Conservation (phyloP, 2,113 vertebrate genomes). For the Mandrillus leucophaeus region DNA sequence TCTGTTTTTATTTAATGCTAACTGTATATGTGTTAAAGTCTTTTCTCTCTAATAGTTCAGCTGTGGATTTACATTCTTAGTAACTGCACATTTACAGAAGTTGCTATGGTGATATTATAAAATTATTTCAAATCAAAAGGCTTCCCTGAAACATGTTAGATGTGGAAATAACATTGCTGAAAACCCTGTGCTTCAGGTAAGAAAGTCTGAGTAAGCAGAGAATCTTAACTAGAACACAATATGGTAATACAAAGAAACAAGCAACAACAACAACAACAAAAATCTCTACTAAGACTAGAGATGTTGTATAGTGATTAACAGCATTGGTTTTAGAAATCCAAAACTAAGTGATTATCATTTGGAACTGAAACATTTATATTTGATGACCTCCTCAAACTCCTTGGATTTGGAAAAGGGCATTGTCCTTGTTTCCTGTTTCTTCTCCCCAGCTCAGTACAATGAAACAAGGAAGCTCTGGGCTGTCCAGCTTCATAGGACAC, state of each 20-base stretch:
- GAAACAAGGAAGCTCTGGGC: not conserved
- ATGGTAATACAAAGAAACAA: not conserved
- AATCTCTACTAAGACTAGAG: not conserved
- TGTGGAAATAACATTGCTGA: constrained; percentile 36
- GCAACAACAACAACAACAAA: not conserved
- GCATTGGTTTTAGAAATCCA: not conserved
- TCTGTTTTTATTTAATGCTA: constrained; percentile 35
- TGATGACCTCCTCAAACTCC: not conserved
- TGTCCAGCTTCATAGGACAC: not conserved
- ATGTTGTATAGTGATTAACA: not conserved
- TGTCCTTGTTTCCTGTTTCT: not conserved
- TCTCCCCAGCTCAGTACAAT: not conserved
- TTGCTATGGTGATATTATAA: constrained; percentile 75
- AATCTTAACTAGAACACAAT: not conserved
- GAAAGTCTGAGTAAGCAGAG: not conserved
- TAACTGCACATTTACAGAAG: constrained; percentile 27
- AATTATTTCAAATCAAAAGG: constrained; percentile 61
- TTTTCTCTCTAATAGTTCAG: constrained; percentile 23
- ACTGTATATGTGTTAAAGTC: not conserved
- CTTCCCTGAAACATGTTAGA: constrained; percentile 33
- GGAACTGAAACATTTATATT: not conserved
- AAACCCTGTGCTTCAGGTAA: constrained; percentile 38
- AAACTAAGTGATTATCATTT: not conserved
- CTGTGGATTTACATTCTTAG: constrained; percentile 40
- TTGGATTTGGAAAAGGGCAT: not conserved